Evolutionary conservation across 2,888 invertebrate species (phyloP), one percentile per base, ranked within the genome.

Genomic region (Clepsis dumicolana): DNA sequence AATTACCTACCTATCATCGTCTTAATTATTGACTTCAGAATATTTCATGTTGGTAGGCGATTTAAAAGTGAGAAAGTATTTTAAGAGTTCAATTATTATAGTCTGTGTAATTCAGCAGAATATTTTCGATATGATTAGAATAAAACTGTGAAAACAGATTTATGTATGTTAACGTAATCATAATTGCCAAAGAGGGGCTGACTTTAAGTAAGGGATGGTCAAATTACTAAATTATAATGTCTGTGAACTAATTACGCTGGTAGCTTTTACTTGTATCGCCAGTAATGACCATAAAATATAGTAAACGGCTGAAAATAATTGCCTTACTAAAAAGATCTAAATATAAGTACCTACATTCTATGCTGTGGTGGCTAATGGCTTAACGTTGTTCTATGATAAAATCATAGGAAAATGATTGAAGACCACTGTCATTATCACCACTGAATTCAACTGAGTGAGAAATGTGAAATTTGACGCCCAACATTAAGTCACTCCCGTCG

Each of bases 61-160:
- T 83, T 83, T 81, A 75, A 80, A 82, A 82, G 77, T 83, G 82
- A 84, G 77, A 83, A 80, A 76, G 79, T 87, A 87, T 88, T 88
- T 88, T 88, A 85, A 82, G 87, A 88, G 80, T 83, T 87, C 73
- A 79, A 87, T 86, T 86, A 85, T 87, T 85, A 71, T 64, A 68
- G 79, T 86, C 84, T 87, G 84, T 88, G 83, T 88, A 87, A 87
- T 90, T 87, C 86, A 86, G 83, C 88, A 86, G 78, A 83, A 87
- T 91, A 90, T 92, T 91, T 91, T 91, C 89, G 87, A 90, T 90
- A 88, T 87, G 75, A 87, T 82, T 91, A 91, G 89, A 86, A 85
- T 87, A 87, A 87, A 79, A 89, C 89, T 90, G 88, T 89, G 80
- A 86, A 88, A 87, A 81, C 84, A 85, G 79, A 87, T 74, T 83